phyloP scores from a whole-genome alignment of 2,888 invertebrate genomes.

The Eueremaeus valkanovi region DNA sequence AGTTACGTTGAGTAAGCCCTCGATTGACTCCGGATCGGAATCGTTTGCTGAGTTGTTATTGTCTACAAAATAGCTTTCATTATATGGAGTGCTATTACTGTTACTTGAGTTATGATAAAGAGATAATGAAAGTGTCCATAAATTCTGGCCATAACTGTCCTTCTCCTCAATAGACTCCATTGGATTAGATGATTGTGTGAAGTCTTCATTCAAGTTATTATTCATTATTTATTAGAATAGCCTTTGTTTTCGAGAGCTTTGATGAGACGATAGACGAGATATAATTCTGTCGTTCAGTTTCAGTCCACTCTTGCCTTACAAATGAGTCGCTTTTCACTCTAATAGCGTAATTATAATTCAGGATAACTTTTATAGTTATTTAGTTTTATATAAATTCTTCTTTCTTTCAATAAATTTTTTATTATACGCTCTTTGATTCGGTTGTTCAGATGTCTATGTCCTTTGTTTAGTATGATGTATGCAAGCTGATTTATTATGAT shows the following conservation, averaged over 20 bases:
- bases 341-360: too few relatives aligned
- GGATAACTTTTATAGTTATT: too few relatives aligned
- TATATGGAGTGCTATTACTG: neutral
- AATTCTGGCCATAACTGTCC: constrained; percentile 19
- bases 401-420: too few relatives aligned
- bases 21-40: neutral
- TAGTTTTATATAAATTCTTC: too few relatives aligned
- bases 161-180: neutral
- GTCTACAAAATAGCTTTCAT: neutral
- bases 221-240: neutral
- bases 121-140: constrained; percentile 23
- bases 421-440: too few relatives aligned
- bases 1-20: constrained; percentile 44
- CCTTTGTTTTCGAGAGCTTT: neutral
- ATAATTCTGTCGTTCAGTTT: too few relatives aligned
- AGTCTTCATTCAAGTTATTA: neutral
- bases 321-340: too few relatives aligned
- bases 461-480: too few relatives aligned
- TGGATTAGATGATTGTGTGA: constrained; percentile 1
- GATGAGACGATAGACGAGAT: too few relatives aligned
- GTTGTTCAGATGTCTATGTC: too few relatives aligned
- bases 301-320: too few relatives aligned
- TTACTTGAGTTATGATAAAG: constrained; percentile 13
- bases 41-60: neutral
- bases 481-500: too few relatives aligned